A percentile compares a stretch with the other conserved stretches of the same genome.
phyloP scores from a whole-genome alignment of 2,888 invertebrate species.

The Andrena minutula region DNA sequence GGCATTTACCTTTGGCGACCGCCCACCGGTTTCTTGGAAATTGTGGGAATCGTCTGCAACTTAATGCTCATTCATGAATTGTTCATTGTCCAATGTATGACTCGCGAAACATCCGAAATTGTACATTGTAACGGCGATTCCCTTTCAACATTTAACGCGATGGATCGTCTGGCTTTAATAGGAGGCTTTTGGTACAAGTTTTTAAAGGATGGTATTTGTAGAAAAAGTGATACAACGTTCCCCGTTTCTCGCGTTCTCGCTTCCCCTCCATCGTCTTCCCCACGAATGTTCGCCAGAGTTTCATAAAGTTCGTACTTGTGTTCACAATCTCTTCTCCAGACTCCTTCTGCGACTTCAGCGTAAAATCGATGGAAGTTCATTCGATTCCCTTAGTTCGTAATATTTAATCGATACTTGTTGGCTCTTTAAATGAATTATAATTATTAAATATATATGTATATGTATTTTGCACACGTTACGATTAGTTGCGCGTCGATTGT shows the following conservation, averaged over 20 bases:
- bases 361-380: constrained; percentile 11
- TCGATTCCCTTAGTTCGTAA: constrained; percentile 5
- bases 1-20: too few relatives aligned
- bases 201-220: background rate
- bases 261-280: constrained; percentile 39
- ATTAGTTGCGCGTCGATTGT: background rate
- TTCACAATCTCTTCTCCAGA: background rate
- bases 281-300: background rate
- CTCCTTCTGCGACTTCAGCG: background rate
- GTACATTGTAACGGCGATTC: too few relatives aligned
- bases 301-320: background rate
- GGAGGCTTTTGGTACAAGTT: background rate
- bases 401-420: constrained; percentile 20
- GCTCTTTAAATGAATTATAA: constrained; percentile 1
- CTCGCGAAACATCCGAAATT: too few relatives aligned
- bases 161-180: background rate
- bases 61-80: too few relatives aligned
- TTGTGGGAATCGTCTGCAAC: too few relatives aligned
- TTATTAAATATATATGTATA: background rate
- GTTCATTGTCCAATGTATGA: too few relatives aligned
- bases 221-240: background rate
- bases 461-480: background rate
- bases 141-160: too few relatives aligned
- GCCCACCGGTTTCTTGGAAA: too few relatives aligned
- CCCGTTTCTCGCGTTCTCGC: background rate